Evolutionary conservation across 1,140 invertebrate genomes (phyloP).

Genomic region (Pectinophora gossypiella): DNA sequence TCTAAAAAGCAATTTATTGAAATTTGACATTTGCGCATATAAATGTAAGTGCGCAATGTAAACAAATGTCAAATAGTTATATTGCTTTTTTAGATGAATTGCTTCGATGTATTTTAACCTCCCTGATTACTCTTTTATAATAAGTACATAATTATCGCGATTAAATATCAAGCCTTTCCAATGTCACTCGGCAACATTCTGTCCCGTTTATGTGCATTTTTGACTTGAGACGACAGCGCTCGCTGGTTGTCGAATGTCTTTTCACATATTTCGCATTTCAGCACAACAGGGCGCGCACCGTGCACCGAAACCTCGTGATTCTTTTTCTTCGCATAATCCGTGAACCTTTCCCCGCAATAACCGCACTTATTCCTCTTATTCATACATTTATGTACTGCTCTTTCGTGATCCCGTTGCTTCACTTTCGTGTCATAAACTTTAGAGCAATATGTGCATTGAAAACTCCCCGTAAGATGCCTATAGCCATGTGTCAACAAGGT

Average conservation of each 20-base stretch:
- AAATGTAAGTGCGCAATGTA: no score
- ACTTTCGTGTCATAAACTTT: slow-evolving; percentile 44
- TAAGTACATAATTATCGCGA: no score
- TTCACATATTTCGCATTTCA: slow-evolving; percentile 51
- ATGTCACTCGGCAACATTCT: no score
- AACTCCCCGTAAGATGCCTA: slow-evolving; percentile 41
- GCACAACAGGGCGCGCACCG: slow-evolving; percentile 8
- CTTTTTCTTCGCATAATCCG: slow-evolving; percentile 14
- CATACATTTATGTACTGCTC: slow-evolving; percentile 34
- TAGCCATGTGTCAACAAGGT: slow-evolving; percentile 39
- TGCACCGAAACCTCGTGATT: slow-evolving; percentile 26
- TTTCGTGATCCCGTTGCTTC: slow-evolving; percentile 44
- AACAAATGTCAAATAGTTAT: no score
- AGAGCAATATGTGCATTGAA: slow-evolving; percentile 35
- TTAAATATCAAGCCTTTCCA: no score
- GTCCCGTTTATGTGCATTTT: slow-evolving; percentile 40
- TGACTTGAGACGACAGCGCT: slow-evolving; percentile 33
- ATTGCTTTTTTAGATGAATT: no score
- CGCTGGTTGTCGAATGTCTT: slow-evolving; percentile 49
- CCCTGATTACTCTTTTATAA: no score
- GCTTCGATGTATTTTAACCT: no score
- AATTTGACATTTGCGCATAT: no score
- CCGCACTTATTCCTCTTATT: slow-evolving; percentile 30
- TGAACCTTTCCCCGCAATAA: slow-evolving; percentile 47
- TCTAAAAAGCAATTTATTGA: no score